A percentile compares a stretch with the other conserved stretches of the same genome.
Conservation (phyloP, 2,797 vertebrate species). For the Notamacropus eugenii region DNA sequence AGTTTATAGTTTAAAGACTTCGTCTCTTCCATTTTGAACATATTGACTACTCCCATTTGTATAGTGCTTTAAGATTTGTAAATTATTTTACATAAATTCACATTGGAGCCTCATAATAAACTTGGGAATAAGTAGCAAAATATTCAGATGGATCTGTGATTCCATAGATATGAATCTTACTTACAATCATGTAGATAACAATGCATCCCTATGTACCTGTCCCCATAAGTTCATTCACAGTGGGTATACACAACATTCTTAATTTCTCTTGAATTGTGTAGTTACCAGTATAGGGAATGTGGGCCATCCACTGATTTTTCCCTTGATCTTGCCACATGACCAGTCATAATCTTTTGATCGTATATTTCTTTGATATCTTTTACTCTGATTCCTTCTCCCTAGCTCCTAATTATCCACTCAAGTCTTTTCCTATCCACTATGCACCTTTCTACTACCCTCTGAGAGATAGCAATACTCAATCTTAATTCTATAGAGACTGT, state of each 20-base stretch:
- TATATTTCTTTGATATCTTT: not conserved
- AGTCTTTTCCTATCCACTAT: not conserved
- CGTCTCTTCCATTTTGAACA: not conserved
- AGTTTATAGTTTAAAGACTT: not conserved
- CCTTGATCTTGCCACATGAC: not conserved
- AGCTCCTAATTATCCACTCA: not conserved
- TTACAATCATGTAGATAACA: not conserved
- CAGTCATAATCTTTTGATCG: not conserved
- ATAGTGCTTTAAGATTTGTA: not conserved
- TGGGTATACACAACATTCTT: not conserved
- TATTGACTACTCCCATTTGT: not conserved
- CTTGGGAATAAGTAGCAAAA: not conserved
- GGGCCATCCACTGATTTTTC: not conserved
- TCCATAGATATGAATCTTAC: not conserved
- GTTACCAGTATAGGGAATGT: not conserved
- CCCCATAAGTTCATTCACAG: not conserved
- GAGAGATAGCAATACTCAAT: not conserved
- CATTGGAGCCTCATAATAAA: not conserved
- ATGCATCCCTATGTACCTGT: not conserved
- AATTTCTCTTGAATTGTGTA: not conserved
- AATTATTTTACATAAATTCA: not conserved
- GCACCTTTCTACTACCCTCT: not conserved
- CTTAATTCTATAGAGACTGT: not conserved
- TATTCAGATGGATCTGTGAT: not conserved
- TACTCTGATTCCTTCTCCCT: not conserved